Evolutionary conservation across 1,140 invertebrate species (phyloP), one percentile per base, ranked within the genome.

Genomic region (Saxidomus purpurata): DNA sequence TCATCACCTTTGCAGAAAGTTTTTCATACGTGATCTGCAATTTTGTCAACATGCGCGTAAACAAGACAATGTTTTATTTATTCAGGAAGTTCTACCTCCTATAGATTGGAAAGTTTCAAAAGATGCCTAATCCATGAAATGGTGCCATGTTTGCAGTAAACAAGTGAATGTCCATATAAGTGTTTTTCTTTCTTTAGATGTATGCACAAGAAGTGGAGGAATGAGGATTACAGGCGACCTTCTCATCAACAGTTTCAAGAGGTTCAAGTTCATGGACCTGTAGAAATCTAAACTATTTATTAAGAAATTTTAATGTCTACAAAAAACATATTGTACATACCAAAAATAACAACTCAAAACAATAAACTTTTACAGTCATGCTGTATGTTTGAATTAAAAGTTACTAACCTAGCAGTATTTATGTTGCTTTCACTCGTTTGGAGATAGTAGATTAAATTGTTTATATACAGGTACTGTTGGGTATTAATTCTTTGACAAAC

Each of bases 111-210:
- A 63, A 63, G 1, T 63, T 63, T 28, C 59, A 63, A 63, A 63
- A 28, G n/a, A 28, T 63, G 11, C 28, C 4, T 22, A 25, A 25
- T 63, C 59, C 28, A n/a, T 63, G 59, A 63, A 63, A 22, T 63
- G 25, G 25, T 63, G 1, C 6, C 4, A 19, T 28, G n/a, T 63
- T 63, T 63, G 28, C 59, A 63, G 17, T n/a, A 63, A 28, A 28
- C 25, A 63, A 28, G 59, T 63, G 59, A 63, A 63, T 63, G 59
- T 63, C 59, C 59, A 63, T 3, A 63, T 63, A 63, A 63, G 59
- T 63, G 59, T 28, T 63, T 28, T 63, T 63, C 52, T 55, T 55
- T 22, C 8, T n/a, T 55, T 8, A n/a, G 19, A 55, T 19, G 4
- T 55, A n/a, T 55, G 43, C 15, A 43, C 15, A 43, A n/a, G n/a